Evolutionary conservation across 2,113 vertebrate species (phyloP), one percentile per base, ranked within the genome.

Genomic region (Murina feae): DNA sequence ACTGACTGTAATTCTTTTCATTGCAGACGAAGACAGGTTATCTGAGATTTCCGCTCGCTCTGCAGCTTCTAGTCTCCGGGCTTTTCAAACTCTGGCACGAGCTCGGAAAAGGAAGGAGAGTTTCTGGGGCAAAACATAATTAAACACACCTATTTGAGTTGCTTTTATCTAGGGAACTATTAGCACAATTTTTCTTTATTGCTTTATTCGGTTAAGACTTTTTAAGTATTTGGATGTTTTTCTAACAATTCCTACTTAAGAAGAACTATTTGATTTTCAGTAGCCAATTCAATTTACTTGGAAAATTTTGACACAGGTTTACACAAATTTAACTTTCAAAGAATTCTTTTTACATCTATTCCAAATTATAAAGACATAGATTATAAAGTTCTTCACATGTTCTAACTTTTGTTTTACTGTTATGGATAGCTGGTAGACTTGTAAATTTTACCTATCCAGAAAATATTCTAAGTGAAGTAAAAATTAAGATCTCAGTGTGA

Each of bases 1-100:
- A 18, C 13, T 91, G 37, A 92, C 21, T 85, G 2, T 93, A 28
- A 83, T 86, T 94, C 53, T 96, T 96, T 90, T 93, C 49, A 5
- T 96, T 96, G 44, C 92, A 97, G 97, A 97, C 86, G 99, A 99
- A 86, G 99, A 99, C 97, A 98, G 97, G 89, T 96, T 99, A 95
- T 99, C 99, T 66, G 98, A 99, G 97, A 98, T 99, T 88, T 99
- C 99, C 85, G 98, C 98, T 92, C 98, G 98, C 49, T 99, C 99
- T 0, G 98, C 98, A 75, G 98, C 98, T 14, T 99, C 99, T 30
- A 99, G 99, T 91, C 98, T 98, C 0, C 97, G 97, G 65, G 99
- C 99, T 0, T 98, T 98, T 94, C 98, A 99, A 96, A 97, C 99
- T 66, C 96, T 99, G 95, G 98, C 98, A 91, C 98, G 99, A 95